A percentile compares a stretch with the other conserved stretches of the same genome.
These are phyloP conservation scores for Galbula dea DNA, from an alignment of 2,113 vertebrate species.

Conservation along the genomic window DNA sequence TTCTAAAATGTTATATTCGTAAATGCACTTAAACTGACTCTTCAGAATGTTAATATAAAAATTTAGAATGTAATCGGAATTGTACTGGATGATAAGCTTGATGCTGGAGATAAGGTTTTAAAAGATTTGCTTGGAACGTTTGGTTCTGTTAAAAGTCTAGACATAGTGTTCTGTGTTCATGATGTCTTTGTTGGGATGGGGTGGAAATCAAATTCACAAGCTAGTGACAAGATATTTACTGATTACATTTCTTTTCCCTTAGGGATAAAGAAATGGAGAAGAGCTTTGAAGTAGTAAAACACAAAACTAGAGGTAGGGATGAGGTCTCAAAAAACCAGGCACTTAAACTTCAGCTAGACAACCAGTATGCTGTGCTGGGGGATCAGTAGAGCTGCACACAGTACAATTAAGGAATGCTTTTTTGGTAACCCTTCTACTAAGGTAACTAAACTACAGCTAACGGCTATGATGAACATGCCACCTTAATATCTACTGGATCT, in stretches of 20 bases:
- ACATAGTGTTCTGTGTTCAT: neutral
- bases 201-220: conserved; percentile 15
- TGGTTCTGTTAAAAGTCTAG: neutral
- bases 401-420: conserved; percentile 74
- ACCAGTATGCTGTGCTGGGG: conserved; percentile 96
- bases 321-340: conserved; percentile 83
- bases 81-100: neutral
- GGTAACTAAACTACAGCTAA: conserved; percentile 82
- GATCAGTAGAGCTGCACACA: conserved; percentile 85
- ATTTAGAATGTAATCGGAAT: neutral
- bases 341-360: conserved; percentile 95
- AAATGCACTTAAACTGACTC: neutral
- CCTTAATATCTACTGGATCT: conserved; percentile 73
- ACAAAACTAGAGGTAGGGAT: conserved; percentile 93
- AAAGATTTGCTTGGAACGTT: neutral
- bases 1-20: neutral
- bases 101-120: neutral
- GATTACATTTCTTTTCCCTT: conserved; percentile 82
- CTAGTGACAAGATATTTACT: conserved; percentile 72
- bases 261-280: conserved; percentile 99
- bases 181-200: conserved; percentile 49
- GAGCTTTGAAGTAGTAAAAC: conserved; percentile 98
- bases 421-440: conserved; percentile 76
- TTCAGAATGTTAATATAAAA: neutral
- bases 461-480: conserved; percentile 67